Percentiles rank a stretch among this genome's conserved stretches.
phyloP scores from a whole-genome alignment of 37 sponge, comb jelly and placozoan genomes.

The Diacarnus erythraeanus region DNA sequence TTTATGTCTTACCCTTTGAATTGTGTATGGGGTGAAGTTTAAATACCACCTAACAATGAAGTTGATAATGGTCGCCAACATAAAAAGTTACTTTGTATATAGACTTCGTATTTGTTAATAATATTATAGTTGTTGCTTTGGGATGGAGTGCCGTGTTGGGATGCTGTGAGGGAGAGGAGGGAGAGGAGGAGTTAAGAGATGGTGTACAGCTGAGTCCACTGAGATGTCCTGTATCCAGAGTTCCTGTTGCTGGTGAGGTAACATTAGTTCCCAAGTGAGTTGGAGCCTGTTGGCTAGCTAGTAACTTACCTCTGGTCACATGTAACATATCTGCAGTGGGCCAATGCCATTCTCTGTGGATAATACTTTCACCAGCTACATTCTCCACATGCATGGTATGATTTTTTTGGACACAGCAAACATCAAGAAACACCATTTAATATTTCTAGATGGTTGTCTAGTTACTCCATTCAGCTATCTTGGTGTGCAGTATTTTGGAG shows the following conservation, averaged over 20 bases:
- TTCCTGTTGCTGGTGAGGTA: conserved; percentile 34
- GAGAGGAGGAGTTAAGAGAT: too few species aligned
- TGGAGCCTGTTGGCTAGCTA: too few species aligned
- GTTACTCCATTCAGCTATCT: conserved; percentile 28
- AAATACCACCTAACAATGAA: too few species aligned
- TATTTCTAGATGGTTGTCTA: conserved; percentile 46
- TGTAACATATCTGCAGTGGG: too few species aligned
- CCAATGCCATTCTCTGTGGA: conserved; percentile 18
- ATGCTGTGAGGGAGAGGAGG: neutral
- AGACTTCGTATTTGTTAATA: too few species aligned
- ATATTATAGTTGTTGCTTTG: conserved; percentile 22
- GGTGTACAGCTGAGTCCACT: conserved; percentile 8
- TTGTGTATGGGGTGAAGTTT: too few species aligned
- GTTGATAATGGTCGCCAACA: too few species aligned
- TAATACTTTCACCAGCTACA: conserved; percentile 57
- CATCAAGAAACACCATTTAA: too few species aligned
- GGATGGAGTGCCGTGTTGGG: conserved; percentile 3
- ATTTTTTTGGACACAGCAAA: too few species aligned
- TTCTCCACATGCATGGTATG: conserved; percentile 39
- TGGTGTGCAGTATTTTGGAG: conserved; percentile 38
- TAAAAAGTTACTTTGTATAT: too few species aligned
- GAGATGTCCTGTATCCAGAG: neutral
- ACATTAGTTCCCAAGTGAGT: conserved; percentile 27
- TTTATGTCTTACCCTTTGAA: too few species aligned
- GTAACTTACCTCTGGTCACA: too few species aligned